A percentile compares a stretch with the other conserved stretches of the same genome.
phyloP scores from a whole-genome alignment of 2,888 invertebrate genomes.

The Patella caerulea region DNA sequence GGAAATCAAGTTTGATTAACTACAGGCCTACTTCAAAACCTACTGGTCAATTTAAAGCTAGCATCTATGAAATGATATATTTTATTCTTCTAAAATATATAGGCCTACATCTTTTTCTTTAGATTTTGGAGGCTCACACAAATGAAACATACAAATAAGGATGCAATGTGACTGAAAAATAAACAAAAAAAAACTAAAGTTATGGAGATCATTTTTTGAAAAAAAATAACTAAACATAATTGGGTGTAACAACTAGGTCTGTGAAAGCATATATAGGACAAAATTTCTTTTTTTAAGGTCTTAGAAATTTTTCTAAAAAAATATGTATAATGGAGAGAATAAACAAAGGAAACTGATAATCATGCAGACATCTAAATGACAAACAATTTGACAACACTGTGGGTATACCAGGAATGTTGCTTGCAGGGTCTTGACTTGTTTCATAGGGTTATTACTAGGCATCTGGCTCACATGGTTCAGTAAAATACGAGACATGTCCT shows the following conservation, averaged over 20 bases:
- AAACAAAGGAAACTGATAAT: too few species aligned
- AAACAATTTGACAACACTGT: conserved; percentile 8
- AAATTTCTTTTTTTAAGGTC: neutral
- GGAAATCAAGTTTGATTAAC: too few species aligned
- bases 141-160: neutral
- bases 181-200: neutral
- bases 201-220: neutral
- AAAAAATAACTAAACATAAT: conserved; percentile 4
- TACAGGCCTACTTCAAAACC: too few species aligned
- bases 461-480: conserved; percentile 76
- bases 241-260: neutral
- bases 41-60: too few species aligned
- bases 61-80: too few species aligned
- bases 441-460: conserved; percentile 66
- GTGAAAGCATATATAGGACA: neutral
- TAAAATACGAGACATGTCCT: conserved; percentile 96
- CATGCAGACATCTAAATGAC: too few species aligned
- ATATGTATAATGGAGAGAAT: too few species aligned
- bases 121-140: neutral
- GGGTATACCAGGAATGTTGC: conserved; percentile 43
- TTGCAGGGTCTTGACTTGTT: conserved; percentile 57
- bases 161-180: neutral
- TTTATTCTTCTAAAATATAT: too few species aligned
- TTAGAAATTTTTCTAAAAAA: too few species aligned
- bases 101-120: too few species aligned